Evolutionary conservation across 2,113 vertebrate species (phyloP), one percentile per base, ranked within the genome.

Genomic region (Thinocorus orbignyianus): DNA sequence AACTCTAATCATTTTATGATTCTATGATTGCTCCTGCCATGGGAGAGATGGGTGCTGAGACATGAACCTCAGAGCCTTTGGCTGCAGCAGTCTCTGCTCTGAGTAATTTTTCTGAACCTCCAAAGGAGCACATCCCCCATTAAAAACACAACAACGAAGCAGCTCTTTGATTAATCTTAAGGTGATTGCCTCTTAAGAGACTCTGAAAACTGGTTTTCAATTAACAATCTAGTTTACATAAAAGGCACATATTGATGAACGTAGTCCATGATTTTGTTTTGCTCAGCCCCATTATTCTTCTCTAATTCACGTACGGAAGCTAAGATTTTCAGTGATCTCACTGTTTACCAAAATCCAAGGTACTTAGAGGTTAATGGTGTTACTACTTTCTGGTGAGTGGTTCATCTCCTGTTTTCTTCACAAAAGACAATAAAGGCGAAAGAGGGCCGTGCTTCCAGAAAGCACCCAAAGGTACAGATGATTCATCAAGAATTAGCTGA

Each of bases 121-220:
- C 69, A 52, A 14, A 84, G 55, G 31, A 83, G 42, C 64, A 42
- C 48, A 30, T 82, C 24, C 28, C 7, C 30, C 42, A 35, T 74
- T 39, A 25, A 74, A 80, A 61, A 44, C 51, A 3, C 10, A 73
- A 3, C 16, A 76, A 22, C 24, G 18, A 28, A 86, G 7, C 52
- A 79, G 46, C 52, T 42, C 61, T 95, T 89, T 85, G 87, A 93
- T 95, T 90, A 79, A 91, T 96, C 87, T 81, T 79, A 62, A 93
- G 80, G 86, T 78, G 91, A 84, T 96, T 94, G 72, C 58, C 79
- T 96, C 76, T 92, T 88, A 86, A 95, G 42, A 88, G 72, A 71
- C 80, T 95, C 91, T 81, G 72, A 83, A 94, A 91, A 91, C 74
- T 81, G 48, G 31, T 81, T 96, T 94, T 93, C 92, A 77, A 17